These are phyloP conservation scores for Falco novaeseelandiae DNA, from an alignment of 2,797 vertebrate genomes.

Conservation along the genomic window DNA sequence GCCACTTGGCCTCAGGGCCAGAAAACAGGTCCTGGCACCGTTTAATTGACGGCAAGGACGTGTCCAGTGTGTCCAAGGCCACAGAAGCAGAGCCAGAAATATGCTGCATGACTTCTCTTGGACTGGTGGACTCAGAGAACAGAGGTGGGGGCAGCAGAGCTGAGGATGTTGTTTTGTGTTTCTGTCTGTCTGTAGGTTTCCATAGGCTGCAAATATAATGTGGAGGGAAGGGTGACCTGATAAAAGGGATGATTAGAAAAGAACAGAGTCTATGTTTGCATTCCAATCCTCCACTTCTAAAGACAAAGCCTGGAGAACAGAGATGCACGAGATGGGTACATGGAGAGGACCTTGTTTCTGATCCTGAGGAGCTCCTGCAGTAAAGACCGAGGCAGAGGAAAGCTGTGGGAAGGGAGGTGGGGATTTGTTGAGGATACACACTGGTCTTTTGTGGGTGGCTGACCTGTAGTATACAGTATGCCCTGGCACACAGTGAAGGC, in stretches of 20 bases:
- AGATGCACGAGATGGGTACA: rapidly evolving
- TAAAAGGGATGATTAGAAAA: neutral
- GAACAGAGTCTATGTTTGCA: neutral
- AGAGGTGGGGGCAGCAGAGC: neutral
- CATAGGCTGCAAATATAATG: neutral
- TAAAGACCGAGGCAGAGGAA: neutral
- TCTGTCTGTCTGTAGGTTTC: neutral
- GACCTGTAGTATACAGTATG: neutral
- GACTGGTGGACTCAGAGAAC: neutral
- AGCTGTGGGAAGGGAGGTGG: neutral
- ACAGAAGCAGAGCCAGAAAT: neutral
- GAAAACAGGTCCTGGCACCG: neutral
- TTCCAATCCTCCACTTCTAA: neutral
- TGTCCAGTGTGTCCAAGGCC: neutral
- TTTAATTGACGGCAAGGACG: neutral
- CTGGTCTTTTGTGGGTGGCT: neutral
- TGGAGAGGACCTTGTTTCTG: neutral
- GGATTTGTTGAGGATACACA: neutral
- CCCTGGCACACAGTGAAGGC: neutral
- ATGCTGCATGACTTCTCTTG: rapidly evolving
- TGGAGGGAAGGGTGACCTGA: neutral
- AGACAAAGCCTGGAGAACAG: neutral
- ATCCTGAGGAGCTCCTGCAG: neutral
- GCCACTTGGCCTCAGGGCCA: neutral
- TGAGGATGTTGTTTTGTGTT: neutral